Conservation (phyloP, 1,140 invertebrate genomes). For the Drosophila albomicans region DNA sequence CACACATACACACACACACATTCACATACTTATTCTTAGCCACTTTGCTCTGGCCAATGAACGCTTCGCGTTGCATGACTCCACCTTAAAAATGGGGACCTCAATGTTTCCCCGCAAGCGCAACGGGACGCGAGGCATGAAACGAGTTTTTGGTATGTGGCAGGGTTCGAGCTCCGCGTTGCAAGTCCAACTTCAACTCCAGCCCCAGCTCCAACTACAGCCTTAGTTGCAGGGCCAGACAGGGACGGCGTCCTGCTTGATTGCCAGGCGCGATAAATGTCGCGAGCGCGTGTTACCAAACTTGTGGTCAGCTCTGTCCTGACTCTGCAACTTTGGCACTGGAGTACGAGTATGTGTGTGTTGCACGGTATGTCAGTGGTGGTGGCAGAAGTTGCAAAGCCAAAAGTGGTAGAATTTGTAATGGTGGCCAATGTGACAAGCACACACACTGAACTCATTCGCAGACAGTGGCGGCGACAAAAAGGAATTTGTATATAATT, state of each 20-base stretch:
- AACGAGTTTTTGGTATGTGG: constrained; percentile 61
- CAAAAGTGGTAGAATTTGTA: constrained; percentile 78
- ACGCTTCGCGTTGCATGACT: constrained; percentile 57
- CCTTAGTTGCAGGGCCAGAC: constrained; percentile 26
- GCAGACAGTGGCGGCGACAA: constrained; percentile 39
- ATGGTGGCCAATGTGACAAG: constrained; percentile 62
- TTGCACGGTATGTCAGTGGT: constrained; percentile 37
- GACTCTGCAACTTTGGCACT: constrained; percentile 18
- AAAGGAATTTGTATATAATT: constrained; percentile 12
- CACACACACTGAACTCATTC: constrained; percentile 19
- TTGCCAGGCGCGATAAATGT: constrained; percentile 67
- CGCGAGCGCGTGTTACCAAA: constrained; percentile 58
- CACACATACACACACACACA: background rate
- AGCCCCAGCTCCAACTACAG: constrained; percentile 12
- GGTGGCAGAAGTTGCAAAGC: constrained; percentile 38
- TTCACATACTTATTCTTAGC: background rate
- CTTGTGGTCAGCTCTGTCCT: constrained; percentile 39
- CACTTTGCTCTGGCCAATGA: constrained; percentile 58
- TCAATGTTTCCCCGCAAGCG: constrained; percentile 43
- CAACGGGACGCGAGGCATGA: constrained; percentile 33
- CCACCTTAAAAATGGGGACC: constrained; percentile 76
- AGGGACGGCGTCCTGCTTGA: constrained; percentile 71
- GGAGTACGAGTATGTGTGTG: constrained; percentile 41
- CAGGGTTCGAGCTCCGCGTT: constrained; percentile 29
- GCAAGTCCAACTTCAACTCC: constrained; percentile 26